These are phyloP conservation scores for Latrodectus hesperus DNA, from an alignment of 2,888 invertebrate genomes.

Conservation along the genomic window DNA sequence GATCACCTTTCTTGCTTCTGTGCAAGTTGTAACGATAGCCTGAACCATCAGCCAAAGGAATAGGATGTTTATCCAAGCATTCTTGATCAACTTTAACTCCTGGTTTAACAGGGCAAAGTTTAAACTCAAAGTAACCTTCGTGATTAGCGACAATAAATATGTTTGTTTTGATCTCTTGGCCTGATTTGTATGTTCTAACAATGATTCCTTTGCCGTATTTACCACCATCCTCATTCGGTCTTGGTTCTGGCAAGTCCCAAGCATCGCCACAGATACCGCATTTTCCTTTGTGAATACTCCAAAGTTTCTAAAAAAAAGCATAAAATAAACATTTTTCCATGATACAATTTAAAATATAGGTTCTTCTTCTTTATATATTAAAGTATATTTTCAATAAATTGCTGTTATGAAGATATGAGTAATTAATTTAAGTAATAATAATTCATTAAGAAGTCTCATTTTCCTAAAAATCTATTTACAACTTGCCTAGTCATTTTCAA, in stretches of 20 bases:
- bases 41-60: conserved; percentile 81
- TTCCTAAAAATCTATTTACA: too few species aligned
- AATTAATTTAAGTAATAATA: too few species aligned
- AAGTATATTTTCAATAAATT: too few species aligned
- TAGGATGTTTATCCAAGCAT: conserved; percentile 84
- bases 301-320: conserved; percentile 19
- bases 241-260: conserved; percentile 55
- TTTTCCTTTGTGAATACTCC: conserved; percentile 48
- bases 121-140: conserved; percentile 75
- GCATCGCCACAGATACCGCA: conserved; percentile 69
- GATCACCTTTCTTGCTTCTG: conserved; percentile 28
- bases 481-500: too few species aligned
- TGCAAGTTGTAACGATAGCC: conserved; percentile 74
- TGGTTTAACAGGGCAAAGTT: conserved; percentile 73
- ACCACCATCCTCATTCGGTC: conserved; percentile 68
- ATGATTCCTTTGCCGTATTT: conserved; percentile 64
- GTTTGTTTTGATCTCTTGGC: conserved; percentile 72
- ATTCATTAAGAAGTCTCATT: too few species aligned
- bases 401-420: too few species aligned
- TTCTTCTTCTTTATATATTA: too few species aligned
- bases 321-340: too few species aligned
- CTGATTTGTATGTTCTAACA: conserved; percentile 60
- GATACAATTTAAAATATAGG: too few species aligned
- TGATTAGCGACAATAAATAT: conserved; percentile 75
- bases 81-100: conserved; percentile 74